Conservation (phyloP, 1,140 invertebrate genomes). For the Pseudachorutes palmiensis region DNA sequence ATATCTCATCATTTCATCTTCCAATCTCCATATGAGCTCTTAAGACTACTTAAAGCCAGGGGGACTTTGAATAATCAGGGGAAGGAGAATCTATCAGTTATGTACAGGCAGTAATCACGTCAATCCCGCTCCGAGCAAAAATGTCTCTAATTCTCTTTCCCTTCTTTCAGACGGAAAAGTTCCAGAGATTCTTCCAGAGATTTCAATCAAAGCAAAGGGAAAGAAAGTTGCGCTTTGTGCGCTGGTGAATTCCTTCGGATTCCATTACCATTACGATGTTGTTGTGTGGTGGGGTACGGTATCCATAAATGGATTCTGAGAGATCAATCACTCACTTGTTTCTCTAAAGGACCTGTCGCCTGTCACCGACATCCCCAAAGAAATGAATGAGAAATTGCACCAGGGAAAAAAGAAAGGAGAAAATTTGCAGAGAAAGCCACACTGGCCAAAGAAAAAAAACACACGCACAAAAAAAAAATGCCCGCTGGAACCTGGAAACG, state of each 20-base stretch:
- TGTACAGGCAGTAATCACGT: too few relatives aligned
- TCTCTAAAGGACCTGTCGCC: background rate
- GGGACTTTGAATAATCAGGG: background rate
- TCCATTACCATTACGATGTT: background rate
- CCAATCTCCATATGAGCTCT: constrained; percentile 1
- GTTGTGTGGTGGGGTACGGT: background rate
- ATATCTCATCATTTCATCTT: constrained; percentile 14
- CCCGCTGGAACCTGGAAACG: background rate
- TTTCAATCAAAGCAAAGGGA: too few relatives aligned
- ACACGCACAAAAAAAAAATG: background rate
- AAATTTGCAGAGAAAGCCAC: background rate
- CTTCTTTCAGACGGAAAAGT: too few relatives aligned
- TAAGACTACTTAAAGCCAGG: background rate
- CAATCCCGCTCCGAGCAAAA: too few relatives aligned
- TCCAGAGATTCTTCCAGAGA: too few relatives aligned
- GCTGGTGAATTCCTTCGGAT: background rate
- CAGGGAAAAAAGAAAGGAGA: too few relatives aligned
- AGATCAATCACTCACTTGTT: constrained; percentile 3
- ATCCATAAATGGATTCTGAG: background rate
- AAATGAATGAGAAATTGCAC: constrained; percentile 4
- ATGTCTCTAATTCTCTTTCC: background rate
- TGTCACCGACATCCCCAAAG: background rate
- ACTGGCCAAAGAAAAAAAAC: background rate
- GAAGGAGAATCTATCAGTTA: too few relatives aligned
- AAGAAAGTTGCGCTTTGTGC: too few relatives aligned